Percentiles rank a stretch among this genome's conserved stretches.
Conservation (phyloP, 2,888 invertebrate genomes). For the Thera britannica region DNA sequence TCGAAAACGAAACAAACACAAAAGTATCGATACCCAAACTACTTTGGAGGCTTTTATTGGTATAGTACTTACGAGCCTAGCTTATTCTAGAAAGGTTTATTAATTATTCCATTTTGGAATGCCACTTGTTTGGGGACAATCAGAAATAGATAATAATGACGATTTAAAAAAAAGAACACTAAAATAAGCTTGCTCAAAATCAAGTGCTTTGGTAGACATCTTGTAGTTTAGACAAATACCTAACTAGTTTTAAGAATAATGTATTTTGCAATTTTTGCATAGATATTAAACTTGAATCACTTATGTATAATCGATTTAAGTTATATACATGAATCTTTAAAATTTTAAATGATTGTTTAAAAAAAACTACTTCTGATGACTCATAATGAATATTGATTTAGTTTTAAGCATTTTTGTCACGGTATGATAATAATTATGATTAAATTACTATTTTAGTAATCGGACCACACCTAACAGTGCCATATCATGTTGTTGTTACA, state of each 20-base stretch:
- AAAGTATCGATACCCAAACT: neutral
- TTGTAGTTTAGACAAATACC: slow-evolving; percentile 20
- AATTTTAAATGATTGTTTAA: neutral
- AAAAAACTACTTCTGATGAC: neutral
- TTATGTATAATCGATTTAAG: neutral
- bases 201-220: slow-evolving; percentile 44
- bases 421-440: slow-evolving; percentile 23
- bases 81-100: neutral
- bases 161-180: slow-evolving; percentile 2
- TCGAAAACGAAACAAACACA: neutral
- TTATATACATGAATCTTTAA: neutral
- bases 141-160: neutral
- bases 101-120: neutral
- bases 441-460: slow-evolving; percentile 40
- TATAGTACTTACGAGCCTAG: too few relatives aligned
- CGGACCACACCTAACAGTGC: slow-evolving; percentile 75
- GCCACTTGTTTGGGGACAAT: neutral
- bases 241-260: slow-evolving; percentile 17
- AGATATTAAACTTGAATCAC: slow-evolving; percentile 1
- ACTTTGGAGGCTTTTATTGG: too few relatives aligned
- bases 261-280: slow-evolving; percentile 23
- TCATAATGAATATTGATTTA: neutral
- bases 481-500: slow-evolving; percentile 74
- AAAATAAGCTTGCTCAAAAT: slow-evolving; percentile 39
- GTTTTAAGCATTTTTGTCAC: slow-evolving; percentile 11